Conservation (phyloP, 2,888 invertebrate genomes). For the Melinopterus prodromus region DNA sequence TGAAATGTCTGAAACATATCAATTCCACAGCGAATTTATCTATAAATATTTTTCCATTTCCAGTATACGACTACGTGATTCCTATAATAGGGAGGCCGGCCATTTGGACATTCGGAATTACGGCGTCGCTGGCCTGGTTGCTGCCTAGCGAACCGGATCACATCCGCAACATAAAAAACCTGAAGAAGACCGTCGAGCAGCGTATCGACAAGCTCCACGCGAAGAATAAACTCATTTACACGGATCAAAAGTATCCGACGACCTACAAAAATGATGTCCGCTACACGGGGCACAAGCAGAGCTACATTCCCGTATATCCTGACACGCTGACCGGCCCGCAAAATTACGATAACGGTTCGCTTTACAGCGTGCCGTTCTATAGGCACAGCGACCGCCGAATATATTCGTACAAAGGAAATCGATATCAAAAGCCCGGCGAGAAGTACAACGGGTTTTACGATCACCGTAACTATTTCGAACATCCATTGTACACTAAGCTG, state of each 20-base stretch:
- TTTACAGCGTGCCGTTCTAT: conserved; percentile 21
- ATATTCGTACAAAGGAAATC: conserved; percentile 21
- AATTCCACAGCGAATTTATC: background rate
- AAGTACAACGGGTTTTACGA: conserved; percentile 16
- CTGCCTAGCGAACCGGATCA: conserved; percentile 65
- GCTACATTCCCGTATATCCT: conserved; percentile 27
- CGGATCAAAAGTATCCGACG: conserved; percentile 6
- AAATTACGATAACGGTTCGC: conserved; percentile 21
- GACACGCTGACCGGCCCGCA: background rate
- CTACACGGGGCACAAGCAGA: conserved; percentile 20
- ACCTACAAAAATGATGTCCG: background rate
- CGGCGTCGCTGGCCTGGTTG: conserved; percentile 80
- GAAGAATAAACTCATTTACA: conserved; percentile 24
- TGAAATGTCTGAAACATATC: no score
- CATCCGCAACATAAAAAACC: conserved; percentile 13
- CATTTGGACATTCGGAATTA: conserved; percentile 74
- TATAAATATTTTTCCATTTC: conserved; percentile 47
- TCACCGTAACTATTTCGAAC: conserved; percentile 27
- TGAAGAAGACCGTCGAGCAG: conserved; percentile 15
- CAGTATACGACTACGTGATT: conserved; percentile 71
- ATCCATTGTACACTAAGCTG: conserved; percentile 57
- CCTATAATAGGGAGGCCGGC: conserved; percentile 64
- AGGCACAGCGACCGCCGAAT: conserved; percentile 18
- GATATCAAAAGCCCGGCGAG: conserved; percentile 16
- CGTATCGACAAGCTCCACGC: conserved; percentile 26